Conservation (phyloP, 1,140 invertebrate species). For the Zeugodacus cucurbitae region DNA sequence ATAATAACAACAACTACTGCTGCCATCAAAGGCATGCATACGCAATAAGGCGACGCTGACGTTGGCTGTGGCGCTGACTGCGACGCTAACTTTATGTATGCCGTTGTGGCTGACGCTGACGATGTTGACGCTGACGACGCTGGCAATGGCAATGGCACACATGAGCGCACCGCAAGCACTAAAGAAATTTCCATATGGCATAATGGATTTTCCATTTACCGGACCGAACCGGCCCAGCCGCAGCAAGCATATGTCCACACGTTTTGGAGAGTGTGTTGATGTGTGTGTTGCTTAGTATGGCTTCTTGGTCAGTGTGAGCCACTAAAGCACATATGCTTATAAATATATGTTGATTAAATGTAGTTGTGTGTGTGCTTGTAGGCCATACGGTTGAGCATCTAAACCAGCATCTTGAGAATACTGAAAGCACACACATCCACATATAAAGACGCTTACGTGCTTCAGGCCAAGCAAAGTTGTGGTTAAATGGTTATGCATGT, state of each 20-base stretch:
- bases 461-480: not conserved
- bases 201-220: slow-evolving; percentile 41
- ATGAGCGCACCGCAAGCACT: slow-evolving; percentile 24
- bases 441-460: not conserved
- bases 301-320: not conserved
- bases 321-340: not conserved
- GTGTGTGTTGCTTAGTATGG: not conserved
- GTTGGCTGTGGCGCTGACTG: not conserved
- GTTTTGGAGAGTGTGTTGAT: not conserved
- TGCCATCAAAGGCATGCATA: not conserved
- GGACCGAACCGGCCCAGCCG: not conserved
- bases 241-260: not conserved
- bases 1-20: no score
- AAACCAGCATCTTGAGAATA: slow-evolving; percentile 23
- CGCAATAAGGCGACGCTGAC: not conserved
- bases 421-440: not conserved
- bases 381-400: not conserved
- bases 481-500: not conserved
- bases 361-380: not conserved
- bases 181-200: slow-evolving; percentile 34
- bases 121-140: not conserved
- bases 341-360: not conserved
- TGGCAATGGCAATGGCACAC: slow-evolving; percentile 37
- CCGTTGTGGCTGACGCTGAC: not conserved
- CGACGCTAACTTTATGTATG: no score